phyloP scores from a whole-genome alignment of 2,888 invertebrate genomes.

The Toxonevra muliebris region DNA sequence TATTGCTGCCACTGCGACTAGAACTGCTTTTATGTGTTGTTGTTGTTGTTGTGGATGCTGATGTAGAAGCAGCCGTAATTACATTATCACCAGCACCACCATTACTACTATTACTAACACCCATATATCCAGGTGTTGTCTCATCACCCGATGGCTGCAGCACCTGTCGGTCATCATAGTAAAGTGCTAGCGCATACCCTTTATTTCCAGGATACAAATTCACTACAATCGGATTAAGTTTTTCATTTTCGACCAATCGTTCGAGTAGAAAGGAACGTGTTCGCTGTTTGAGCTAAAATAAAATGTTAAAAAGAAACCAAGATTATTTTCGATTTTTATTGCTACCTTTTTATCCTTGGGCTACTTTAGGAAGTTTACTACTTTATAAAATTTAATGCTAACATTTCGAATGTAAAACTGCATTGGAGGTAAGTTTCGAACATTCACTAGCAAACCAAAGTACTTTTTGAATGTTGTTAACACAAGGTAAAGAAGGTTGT shows the following conservation, averaged over 20 bases:
- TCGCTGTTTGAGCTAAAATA: slow-evolving; percentile 60
- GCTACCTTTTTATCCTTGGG: background rate
- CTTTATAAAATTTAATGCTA: too few species aligned
- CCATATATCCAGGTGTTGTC: background rate
- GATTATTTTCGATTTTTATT: background rate
- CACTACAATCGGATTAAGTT: slow-evolving; percentile 87
- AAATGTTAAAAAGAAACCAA: slow-evolving; percentile 5
- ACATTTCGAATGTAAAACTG: too few species aligned
- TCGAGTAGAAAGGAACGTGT: slow-evolving; percentile 78
- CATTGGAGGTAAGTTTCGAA: too few species aligned
- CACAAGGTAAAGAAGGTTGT: too few species aligned
- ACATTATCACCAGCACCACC: slow-evolving; percentile 11
- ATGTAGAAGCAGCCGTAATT: slow-evolving; percentile 24
- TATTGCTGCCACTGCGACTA: slow-evolving; percentile 42
- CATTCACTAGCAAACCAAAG: too few species aligned
- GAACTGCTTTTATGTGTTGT: slow-evolving; percentile 41
- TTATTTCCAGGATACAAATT: slow-evolving; percentile 93
- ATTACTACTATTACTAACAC: slow-evolving; percentile 1
- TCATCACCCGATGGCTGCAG: slow-evolving; percentile 43
- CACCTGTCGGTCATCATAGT: slow-evolving; percentile 63
- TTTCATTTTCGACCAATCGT: slow-evolving; percentile 84
- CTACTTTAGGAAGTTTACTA: too few species aligned
- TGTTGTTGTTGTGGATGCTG: slow-evolving; percentile 24
- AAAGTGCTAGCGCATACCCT: slow-evolving; percentile 77
- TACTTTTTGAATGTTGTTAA: too few species aligned